Base-by-base conservation (phyloP, 2,113 vertebrate genomes). In the Neodontobutis hainanensis region DNA sequence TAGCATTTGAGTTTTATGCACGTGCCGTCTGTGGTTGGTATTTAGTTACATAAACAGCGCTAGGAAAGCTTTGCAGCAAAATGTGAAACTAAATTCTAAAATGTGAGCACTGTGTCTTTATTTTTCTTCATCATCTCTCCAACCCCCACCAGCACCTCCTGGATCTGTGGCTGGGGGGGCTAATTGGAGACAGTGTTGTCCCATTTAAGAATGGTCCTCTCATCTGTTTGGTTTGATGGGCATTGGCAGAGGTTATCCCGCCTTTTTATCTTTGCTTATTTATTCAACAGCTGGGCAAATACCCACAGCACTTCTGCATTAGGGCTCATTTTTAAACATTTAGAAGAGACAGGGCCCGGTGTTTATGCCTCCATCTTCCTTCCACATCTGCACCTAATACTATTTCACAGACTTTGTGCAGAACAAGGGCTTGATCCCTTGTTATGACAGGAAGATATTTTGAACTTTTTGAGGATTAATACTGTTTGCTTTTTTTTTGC, bases 231-330 rank as follows among this genome's bases (percentile, higher is more conserved):
- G 81, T 76, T 88, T 87, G 89, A 89, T 88, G 89, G 88, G 82
- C 86, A 87, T 55, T 74, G 84, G 81, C 68, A 71, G 80, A 81
- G 86, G 82, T 83, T 88, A 87, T 81, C 83, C 81, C 85, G 79
- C 78, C 81, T 90, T 85, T 88, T 84, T 85, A 85, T 86, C 84
- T 75, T 69, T 78, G 88, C 85, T 90, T 92, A 92, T 91, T 92
- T 92, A 88, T 87, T 82, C 87, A 88, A 88, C 89, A 91, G 87
- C 90, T 92, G 88, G 87, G 84, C 88, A 91, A 92, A 92, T 88
- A 91, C 87, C 83, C 77, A 61, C 89, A 92, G 89, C 87, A 87
- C 79, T 77, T 90, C 84, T 90, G 79, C 85, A 88, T 90, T 90
- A 91, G 72, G 73, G 70, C 83, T 83, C 82, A 70, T 83, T 90